Evolutionary conservation across 2,113 vertebrate genomes (phyloP).

Genomic region (Thunnus maccoyii): DNA sequence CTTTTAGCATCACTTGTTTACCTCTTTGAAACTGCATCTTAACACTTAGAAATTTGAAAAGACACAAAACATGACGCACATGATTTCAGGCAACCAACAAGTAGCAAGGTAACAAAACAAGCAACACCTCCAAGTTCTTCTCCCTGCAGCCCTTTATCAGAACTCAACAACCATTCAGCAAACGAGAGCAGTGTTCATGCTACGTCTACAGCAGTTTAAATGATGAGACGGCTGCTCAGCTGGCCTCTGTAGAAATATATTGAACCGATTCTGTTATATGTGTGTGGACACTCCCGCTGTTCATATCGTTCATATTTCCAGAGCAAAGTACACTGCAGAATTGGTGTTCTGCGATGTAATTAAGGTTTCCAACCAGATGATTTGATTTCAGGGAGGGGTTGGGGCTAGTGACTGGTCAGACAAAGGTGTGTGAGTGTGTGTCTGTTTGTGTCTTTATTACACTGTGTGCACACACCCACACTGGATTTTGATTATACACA

Average conservation of each 20-base stretch:
- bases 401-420: conserved; percentile 46
- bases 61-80: not conserved
- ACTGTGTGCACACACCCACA: not conserved
- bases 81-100: not conserved
- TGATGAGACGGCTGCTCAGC: conserved; percentile 8
- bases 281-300: not conserved
- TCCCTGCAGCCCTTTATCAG: not conserved
- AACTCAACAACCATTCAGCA: conserved; percentile 19
- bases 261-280: conserved; percentile 1
- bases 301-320: not conserved
- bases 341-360: conserved; percentile 81
- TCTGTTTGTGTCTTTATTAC: conserved; percentile 29
- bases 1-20: not conserved
- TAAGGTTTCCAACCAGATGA: conserved; percentile 84
- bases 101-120: conserved; percentile 3
- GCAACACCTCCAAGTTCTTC: conserved; percentile 30
- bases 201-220: conserved; percentile 16
- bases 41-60: conserved; percentile 7
- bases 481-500: conserved; percentile 38
- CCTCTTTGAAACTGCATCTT: not conserved
- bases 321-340: conserved; percentile 37
- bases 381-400: conserved; percentile 81
- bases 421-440: conserved; percentile 47
- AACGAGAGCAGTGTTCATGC: conserved; percentile 20
- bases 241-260: conserved; percentile 7